A percentile compares a stretch with the other conserved stretches of the same genome.
These are phyloP conservation scores for Eonycteris spelaea DNA, from an alignment of 2,113 vertebrate genomes.

Conservation along the genomic window DNA sequence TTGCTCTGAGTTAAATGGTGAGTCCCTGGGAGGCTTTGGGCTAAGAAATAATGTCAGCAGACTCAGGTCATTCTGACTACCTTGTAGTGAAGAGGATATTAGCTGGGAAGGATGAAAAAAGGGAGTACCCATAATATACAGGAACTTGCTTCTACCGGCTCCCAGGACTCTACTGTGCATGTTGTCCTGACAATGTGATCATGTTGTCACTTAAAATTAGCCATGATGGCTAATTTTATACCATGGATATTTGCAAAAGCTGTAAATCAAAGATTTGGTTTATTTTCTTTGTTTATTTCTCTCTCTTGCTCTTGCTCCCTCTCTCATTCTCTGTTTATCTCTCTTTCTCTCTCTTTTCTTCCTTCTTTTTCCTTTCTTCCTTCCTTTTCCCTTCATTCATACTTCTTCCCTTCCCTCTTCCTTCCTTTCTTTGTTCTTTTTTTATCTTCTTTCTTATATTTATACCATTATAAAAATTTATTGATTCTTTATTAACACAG, in stretches of 20 bases:
- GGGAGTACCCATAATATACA: fast-evolving
- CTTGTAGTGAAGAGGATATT: neutral
- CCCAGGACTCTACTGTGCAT: no score
- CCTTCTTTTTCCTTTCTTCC: fast-evolving
- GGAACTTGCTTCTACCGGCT: fast-evolving
- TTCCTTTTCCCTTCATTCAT: neutral
- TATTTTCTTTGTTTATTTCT: neutral
- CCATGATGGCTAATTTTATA: neutral
- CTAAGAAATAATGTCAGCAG: neutral
- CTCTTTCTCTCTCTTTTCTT: neutral
- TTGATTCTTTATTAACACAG: neutral
- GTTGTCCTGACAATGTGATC: fast-evolving
- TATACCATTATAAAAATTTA: neutral
- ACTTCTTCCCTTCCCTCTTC: neutral
- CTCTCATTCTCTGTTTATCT: neutral
- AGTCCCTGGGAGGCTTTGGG: neutral
- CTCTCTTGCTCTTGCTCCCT: neutral
- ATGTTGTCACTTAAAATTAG: neutral
- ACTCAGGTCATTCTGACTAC: neutral
- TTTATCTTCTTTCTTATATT: neutral
- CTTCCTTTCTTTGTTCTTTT: neutral
- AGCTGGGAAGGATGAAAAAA: neutral
- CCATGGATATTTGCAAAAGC: neutral
- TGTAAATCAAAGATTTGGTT: neutral
- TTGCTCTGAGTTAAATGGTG: neutral